phyloP scores from a whole-genome alignment of 2,113 vertebrate species.

The Synchiropus splendidus region DNA sequence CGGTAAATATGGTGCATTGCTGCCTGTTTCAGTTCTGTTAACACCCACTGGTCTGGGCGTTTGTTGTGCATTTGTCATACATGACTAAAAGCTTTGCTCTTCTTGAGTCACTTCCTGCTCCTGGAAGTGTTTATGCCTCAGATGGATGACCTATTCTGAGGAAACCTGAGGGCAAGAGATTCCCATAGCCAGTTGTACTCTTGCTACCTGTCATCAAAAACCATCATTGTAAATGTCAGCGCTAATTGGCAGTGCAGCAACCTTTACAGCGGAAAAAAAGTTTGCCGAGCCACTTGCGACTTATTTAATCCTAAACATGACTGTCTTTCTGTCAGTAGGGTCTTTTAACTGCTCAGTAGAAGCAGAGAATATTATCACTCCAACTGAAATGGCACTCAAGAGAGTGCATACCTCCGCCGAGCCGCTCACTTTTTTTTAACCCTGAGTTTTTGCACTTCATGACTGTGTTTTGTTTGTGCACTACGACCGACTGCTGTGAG shows the following conservation, averaged over 20 bases:
- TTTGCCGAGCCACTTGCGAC: background rate
- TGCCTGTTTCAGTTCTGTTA: constrained; percentile 19
- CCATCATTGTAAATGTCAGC: constrained; percentile 51
- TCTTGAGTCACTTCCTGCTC: constrained; percentile 9
- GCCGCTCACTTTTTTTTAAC: too few relatives aligned
- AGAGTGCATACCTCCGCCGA: too few relatives aligned
- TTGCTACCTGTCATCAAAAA: constrained; percentile 43
- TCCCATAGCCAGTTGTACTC: constrained; percentile 27
- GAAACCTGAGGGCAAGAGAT: constrained; percentile 40
- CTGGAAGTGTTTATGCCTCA: constrained; percentile 11
- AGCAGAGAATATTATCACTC: too few relatives aligned
- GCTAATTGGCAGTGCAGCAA: constrained; percentile 55
- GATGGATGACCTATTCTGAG: constrained; percentile 34
- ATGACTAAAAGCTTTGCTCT: constrained; percentile 25
- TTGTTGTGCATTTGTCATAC: constrained; percentile 16
- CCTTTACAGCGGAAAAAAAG: constrained; percentile 36
- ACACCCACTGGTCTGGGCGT: constrained; percentile 1
- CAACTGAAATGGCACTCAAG: too few relatives aligned
- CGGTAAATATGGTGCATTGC: constrained; percentile 28
- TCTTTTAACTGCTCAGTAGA: too few relatives aligned
- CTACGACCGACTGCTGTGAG: too few relatives aligned
- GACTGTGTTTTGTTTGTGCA: too few relatives aligned
- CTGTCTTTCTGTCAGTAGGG: too few relatives aligned
- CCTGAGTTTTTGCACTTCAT: too few relatives aligned
- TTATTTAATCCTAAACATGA: background rate